These are phyloP conservation scores for Arctocebus calabarensis DNA, from an alignment of 2,797 vertebrate species.

Conservation along the genomic window DNA sequence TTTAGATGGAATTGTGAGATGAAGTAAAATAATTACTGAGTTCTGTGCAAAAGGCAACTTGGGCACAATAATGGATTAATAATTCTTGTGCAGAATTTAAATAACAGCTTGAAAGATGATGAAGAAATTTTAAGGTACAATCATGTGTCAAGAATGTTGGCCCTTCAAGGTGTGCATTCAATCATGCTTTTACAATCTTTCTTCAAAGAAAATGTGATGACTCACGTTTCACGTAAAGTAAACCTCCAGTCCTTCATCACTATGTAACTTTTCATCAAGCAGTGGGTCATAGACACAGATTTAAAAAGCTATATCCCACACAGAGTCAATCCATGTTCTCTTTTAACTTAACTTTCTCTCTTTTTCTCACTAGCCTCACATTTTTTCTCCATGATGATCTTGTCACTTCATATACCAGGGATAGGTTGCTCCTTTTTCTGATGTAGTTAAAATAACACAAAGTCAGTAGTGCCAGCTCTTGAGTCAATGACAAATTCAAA, in stretches of 20 bases:
- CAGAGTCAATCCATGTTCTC: background rate
- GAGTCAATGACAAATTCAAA: background rate
- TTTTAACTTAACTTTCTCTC: background rate
- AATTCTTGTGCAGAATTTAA: conserved; percentile 32
- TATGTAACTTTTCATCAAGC: background rate
- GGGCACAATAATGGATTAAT: conserved; percentile 15
- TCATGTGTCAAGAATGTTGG: conserved; percentile 24
- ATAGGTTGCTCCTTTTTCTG: background rate
- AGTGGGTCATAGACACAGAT: background rate
- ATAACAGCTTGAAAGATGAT: conserved; percentile 47
- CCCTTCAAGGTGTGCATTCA: background rate
- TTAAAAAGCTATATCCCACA: background rate
- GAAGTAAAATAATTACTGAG: conserved; percentile 43
- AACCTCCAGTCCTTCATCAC: background rate
- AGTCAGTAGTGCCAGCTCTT: background rate
- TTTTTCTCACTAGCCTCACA: background rate
- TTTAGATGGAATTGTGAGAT: conserved; percentile 43
- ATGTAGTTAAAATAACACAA: background rate
- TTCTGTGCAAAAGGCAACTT: background rate
- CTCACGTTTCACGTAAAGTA: background rate
- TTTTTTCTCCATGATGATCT: background rate
- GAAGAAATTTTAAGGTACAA: conserved; percentile 37
- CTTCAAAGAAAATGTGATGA: conserved; percentile 4
- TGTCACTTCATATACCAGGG: background rate
- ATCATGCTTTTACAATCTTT: background rate